These are phyloP conservation scores for Lordiphosa clarofinis DNA, from an alignment of 1,140 invertebrate genomes.

Conservation along the genomic window DNA sequence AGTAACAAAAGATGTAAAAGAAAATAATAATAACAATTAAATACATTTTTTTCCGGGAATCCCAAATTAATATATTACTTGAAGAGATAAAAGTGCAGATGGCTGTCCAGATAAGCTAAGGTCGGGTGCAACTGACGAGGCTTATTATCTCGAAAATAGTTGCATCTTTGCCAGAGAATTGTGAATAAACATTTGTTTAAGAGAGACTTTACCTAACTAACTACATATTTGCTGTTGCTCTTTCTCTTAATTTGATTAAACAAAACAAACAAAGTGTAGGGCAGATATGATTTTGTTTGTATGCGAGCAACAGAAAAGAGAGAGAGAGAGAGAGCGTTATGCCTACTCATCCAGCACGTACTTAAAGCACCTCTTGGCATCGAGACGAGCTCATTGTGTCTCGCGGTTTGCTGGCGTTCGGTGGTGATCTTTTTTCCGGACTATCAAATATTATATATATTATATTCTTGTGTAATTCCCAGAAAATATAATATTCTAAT, in stretches of 20 bases:
- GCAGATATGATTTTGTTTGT: conserved; percentile 6
- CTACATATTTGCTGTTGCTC: conserved; percentile 4
- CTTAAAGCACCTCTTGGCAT: not conserved
- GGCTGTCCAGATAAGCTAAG: no score
- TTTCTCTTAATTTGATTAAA: no score
- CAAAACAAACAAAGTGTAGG: conserved; percentile 20
- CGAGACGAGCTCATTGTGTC: conserved; percentile 45
- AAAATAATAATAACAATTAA: no score
- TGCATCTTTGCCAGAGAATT: no score
- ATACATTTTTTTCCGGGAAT: no score
- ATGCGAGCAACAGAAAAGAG: conserved; percentile 2
- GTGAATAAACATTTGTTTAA: no score
- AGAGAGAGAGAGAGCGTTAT: not conserved
- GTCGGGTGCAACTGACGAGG: no score
- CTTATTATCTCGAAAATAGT: no score
- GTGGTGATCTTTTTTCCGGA: conserved; percentile 4
- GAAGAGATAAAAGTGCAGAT: no score
- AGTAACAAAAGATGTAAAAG: no score
- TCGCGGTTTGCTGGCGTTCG: conserved; percentile 19
- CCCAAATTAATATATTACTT: no score
- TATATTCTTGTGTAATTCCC: not conserved
- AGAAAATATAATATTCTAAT: conserved; percentile 2
- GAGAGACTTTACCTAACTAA: not conserved
- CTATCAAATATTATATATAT: conserved; percentile 6
- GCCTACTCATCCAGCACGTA: conserved; percentile 8